Evolutionary conservation across 2,113 vertebrate genomes (phyloP), one percentile per base, ranked within the genome.

Genomic region (Triplophysa dalaica): DNA sequence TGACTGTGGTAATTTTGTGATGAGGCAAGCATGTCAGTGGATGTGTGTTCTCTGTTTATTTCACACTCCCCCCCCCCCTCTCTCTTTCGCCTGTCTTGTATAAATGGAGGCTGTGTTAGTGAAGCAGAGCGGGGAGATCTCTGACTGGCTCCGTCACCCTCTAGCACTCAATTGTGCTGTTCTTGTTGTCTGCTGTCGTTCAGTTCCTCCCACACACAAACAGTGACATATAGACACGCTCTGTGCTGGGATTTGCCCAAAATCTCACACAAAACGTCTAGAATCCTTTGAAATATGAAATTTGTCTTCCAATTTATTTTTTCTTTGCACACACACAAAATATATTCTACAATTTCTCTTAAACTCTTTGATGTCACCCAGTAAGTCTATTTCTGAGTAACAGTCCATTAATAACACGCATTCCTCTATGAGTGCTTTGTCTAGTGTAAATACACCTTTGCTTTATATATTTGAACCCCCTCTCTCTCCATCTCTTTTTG

Each of bases 81-180:
- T 38, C 33, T 38, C 33, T 29, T 4, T 29, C 29, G 29, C 29
- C 29, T 29, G 29, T 29, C 29, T 29, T 29, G 62, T 77, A 92
- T 94, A 90, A 93, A 93, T 91, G 88, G 88, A 80, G 87, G 88
- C 89, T 89, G 88, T 91, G 92, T 94, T 91, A 83, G 81, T 29
- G 83, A 89, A 80, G 85, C 83, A 85, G 90, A 89, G 86, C 82
- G 74, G 89, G 88, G 88, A 91, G 89, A 89, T 91, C 90, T 90
- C 87, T 92, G 91, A 85, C 88, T 81, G 88, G 86, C 88, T 90
- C 89, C 88, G 89, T 88, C 89, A 63, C 65, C 62, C 73, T 63
- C 82, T 79, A 24, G 24, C 61, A 63, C 56, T 81, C 58, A 79
- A 60, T 75, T 82, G 48, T 38, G 66, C 54, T 77, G 29, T 66